Conservation (phyloP, 2,888 invertebrate genomes). For the Diarsia brunnea region DNA sequence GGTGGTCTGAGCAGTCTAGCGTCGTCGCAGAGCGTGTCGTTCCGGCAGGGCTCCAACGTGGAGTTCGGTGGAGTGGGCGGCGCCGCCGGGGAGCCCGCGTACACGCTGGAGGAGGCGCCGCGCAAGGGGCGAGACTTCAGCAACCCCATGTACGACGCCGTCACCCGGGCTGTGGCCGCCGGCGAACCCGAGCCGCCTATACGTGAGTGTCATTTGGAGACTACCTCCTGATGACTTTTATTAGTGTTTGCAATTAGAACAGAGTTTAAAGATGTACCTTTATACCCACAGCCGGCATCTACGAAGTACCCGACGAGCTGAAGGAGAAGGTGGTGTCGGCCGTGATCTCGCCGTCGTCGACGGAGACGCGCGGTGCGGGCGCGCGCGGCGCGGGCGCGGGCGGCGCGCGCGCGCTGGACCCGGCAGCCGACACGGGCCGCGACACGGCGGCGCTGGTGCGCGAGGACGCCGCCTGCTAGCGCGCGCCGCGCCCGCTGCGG, state of each 20-base stretch:
- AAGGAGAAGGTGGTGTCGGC: conserved; percentile 93
- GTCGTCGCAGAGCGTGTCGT: conserved; percentile 97
- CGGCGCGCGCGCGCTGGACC: conserved; percentile 95
- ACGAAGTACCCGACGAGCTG: conserved; percentile 95
- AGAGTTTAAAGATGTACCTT: background rate
- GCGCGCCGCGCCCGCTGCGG: conserved; percentile 45
- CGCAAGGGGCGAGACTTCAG: conserved; percentile 97
- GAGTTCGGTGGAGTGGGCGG: conserved; percentile 93
- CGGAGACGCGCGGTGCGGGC: conserved; percentile 92
- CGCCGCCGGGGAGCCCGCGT: conserved; percentile 93
- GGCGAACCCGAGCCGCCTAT: conserved; percentile 79
- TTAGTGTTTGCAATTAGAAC: background rate
- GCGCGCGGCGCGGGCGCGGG: conserved; percentile 68
- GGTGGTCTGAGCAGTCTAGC: conserved; percentile 94
- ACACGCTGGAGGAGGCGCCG: conserved; percentile 92
- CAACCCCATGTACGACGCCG: conserved; percentile 99
- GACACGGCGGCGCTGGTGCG: conserved; percentile 86
- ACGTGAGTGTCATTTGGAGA: conserved; percentile 75
- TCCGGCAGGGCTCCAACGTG: conserved; percentile 98
- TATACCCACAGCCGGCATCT: conserved; percentile 91
- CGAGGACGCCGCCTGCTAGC: conserved; percentile 93
- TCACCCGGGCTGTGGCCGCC: conserved; percentile 91
- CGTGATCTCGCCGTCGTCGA: conserved; percentile 95
- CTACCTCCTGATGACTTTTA: background rate
- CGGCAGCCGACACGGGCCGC: conserved; percentile 96